Conservation (phyloP, 2,888 invertebrate species). For the Aricia artaxerxes region DNA sequence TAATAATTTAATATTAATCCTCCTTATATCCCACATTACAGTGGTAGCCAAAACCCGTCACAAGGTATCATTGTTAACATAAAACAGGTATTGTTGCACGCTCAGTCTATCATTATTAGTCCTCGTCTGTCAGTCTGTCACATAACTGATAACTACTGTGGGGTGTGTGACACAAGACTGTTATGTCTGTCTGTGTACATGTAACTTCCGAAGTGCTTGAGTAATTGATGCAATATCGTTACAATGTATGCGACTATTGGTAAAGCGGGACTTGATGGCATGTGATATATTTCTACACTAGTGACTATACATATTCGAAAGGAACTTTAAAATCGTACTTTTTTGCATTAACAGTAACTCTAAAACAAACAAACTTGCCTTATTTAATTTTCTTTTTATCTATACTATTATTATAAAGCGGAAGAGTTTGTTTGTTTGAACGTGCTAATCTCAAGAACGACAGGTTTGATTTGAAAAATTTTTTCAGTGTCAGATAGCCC, state of each 20-base stretch:
- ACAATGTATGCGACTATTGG: slow-evolving; percentile 3
- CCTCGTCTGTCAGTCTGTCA: slow-evolving; percentile 21
- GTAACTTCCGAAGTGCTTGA: slow-evolving; percentile 13
- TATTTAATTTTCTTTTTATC: too few species aligned
- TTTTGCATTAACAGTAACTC: too few species aligned
- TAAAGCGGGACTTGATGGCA: neutral
- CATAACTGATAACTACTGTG: slow-evolving; percentile 26
- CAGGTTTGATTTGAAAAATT: too few species aligned
- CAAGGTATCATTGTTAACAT: neutral
- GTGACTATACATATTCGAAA: too few species aligned
- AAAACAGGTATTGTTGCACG: neutral
- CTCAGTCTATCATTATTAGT: neutral
- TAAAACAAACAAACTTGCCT: too few species aligned
- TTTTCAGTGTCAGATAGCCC: too few species aligned
- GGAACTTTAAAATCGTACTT: too few species aligned
- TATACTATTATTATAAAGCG: too few species aligned
- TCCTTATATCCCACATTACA: neutral
- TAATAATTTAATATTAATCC: too few species aligned
- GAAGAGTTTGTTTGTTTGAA: too few species aligned
- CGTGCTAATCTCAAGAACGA: too few species aligned
- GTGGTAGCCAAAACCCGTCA: neutral
- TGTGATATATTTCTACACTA: neutral
- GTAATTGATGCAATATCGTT: neutral
- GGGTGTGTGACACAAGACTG: slow-evolving; percentile 11
- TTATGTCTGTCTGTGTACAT: slow-evolving; percentile 4